These are phyloP conservation scores for Mesocricetus auratus DNA, from an alignment of 2,113 vertebrate genomes.

Conservation along the genomic window DNA sequence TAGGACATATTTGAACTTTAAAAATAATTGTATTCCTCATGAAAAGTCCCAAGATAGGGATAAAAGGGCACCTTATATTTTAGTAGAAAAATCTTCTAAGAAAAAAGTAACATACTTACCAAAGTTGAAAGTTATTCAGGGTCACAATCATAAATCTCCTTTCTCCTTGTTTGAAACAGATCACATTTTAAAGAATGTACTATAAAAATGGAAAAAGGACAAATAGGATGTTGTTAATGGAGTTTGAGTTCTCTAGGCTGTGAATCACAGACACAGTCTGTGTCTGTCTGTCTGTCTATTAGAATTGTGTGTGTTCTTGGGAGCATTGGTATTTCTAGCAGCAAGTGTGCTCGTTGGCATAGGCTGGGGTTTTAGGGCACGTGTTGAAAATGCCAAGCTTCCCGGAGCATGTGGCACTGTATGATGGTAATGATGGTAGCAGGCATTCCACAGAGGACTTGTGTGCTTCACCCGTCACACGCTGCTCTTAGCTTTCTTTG, in stretches of 20 bases:
- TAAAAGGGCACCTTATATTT: conserved; percentile 32
- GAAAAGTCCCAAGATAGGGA: background rate
- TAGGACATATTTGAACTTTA: conserved; percentile 6
- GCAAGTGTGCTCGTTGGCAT: background rate
- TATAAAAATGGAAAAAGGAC: conserved; percentile 17
- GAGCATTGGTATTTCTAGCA: conserved; percentile 47
- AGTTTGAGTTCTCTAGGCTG: conserved; percentile 17
- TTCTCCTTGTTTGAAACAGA: conserved; percentile 34
- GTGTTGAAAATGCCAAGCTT: conserved; percentile 40
- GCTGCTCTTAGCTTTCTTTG: background rate
- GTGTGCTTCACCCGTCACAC: background rate
- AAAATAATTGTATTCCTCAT: conserved; percentile 34
- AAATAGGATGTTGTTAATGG: conserved; percentile 17
- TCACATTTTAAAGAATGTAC: conserved; percentile 42
- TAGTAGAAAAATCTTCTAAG: conserved; percentile 28
- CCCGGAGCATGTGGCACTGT: conserved; percentile 2
- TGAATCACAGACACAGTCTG: background rate
- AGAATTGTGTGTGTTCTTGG: conserved; percentile 13
- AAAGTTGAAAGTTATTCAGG: conserved; percentile 51
- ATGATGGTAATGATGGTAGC: background rate
- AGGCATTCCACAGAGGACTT: conserved; percentile 16
- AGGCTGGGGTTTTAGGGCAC: background rate
- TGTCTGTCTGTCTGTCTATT: background rate
- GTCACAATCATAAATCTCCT: background rate
- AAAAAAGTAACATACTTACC: background rate